Evolutionary conservation across 2,113 vertebrate species (phyloP), one percentile per base, ranked within the genome.

Genomic region (Zootoca vivipara): DNA sequence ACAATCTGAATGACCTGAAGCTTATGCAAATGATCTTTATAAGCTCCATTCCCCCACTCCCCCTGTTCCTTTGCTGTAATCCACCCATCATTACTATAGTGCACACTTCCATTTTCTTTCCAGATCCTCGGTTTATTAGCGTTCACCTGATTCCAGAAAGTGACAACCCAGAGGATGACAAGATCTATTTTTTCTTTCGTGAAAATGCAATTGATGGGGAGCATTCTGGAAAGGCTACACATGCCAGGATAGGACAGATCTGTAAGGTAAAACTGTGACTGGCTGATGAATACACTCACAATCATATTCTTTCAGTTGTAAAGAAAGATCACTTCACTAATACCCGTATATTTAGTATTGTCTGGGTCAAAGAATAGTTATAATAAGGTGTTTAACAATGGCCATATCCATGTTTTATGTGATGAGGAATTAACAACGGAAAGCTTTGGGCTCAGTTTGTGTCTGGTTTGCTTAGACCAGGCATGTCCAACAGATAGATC

Each of bases 101-200:
- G 9, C 5, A 52, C 13, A 38, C 22, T 1, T 62, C 0, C 28
- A 8, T 91, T 96, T 83, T 80, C 70, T 91, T 94, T 93, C 78
- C 94, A 99, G 99, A 99, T 96, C 99, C 99, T 35, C 97, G 98
- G 82, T 99, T 99, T 93, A 94, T 99, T 79, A 96, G 98, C 79
- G 97, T 98, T 74, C 98, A 99, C 92, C 96, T 98, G 91, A 98
- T 99, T 93, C 98, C 98, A 56, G 99, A 99, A 94, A 99, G 98
- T 0, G 99, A 99, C 96, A 99, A 99, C 89, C 98, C 98, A 70
- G 99, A 99, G 94, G 99, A 99, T 81, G 98, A 99, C 93, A 99
- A 99, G 97, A 97, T 99, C 85, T 99, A 99, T 95, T 97, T 99
- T 95, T 99, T 99, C 97, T 99, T 99, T 95, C 97, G 98, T 85